Percentiles rank a stretch among this genome's conserved stretches.
Evolutionary conservation across 2,797 vertebrate genomes (phyloP).

Genomic region (Catamblyrhynchus diadema): DNA sequence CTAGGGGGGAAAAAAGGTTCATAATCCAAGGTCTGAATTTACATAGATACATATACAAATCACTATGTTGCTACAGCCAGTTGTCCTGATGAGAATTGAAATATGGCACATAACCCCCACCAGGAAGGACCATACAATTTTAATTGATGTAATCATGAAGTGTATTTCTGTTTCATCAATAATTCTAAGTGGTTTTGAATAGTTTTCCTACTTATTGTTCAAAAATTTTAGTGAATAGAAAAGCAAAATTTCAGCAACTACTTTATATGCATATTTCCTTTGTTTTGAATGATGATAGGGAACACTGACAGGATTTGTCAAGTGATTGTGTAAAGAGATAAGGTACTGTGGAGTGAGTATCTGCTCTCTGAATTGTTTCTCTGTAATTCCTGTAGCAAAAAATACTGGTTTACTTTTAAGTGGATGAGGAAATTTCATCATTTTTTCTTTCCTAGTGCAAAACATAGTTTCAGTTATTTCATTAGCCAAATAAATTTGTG

Average conservation of each 20-base stretch:
- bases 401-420: not conserved
- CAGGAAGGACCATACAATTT: not conserved
- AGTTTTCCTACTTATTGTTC: not conserved
- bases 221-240: not conserved
- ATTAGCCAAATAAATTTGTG: not conserved
- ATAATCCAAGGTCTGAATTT: not conserved
- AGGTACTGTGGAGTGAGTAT: not conserved
- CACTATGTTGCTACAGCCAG: not conserved
- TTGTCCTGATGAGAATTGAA: not conserved
- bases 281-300: not conserved
- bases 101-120: not conserved
- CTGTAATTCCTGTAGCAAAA: not conserved
- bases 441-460: not conserved
- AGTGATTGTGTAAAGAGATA: not conserved
- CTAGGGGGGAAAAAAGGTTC: accelerated
- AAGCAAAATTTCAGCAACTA: not conserved
- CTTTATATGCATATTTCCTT: not conserved
- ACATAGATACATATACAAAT: not conserved
- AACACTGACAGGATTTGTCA: not conserved
- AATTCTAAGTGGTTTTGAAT: not conserved
- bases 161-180: not conserved
- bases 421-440: not conserved
- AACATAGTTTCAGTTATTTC: not conserved
- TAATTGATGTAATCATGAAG: not conserved
- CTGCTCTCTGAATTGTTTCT: not conserved